A percentile compares a stretch with the other conserved stretches of the same genome.
phyloP scores from a whole-genome alignment of 2,113 vertebrate species.

The Arothron firmamentum region DNA sequence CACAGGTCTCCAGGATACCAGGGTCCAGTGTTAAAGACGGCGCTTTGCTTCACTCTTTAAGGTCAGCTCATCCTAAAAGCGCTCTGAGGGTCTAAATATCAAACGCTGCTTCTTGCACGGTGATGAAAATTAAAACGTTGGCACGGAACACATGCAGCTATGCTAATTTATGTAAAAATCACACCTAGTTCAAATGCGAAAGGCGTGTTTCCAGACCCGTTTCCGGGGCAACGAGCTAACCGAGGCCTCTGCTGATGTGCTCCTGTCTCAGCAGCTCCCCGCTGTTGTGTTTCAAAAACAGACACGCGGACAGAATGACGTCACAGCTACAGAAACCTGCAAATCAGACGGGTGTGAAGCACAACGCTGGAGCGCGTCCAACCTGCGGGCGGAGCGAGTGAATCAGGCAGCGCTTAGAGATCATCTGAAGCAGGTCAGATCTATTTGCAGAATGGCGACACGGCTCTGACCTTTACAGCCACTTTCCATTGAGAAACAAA shows the following conservation, averaged over 20 bases:
- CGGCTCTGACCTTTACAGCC: slow-evolving; percentile 2
- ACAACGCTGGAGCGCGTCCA: slow-evolving; percentile 47
- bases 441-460: slow-evolving; percentile 44
- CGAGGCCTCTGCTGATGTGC: slow-evolving; percentile 21
- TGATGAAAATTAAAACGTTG: too few species aligned
- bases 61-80: too few species aligned
- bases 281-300: slow-evolving; percentile 57
- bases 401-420: slow-evolving; percentile 59
- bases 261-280: slow-evolving; percentile 29
- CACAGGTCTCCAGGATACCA: too few species aligned
- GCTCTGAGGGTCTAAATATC: too few species aligned
- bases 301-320: slow-evolving; percentile 52
- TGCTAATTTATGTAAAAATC: neutral
- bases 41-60: too few species aligned
- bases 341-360: slow-evolving; percentile 41
- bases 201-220: slow-evolving; percentile 25
- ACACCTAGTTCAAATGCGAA: slow-evolving; percentile 6
- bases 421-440: slow-evolving; percentile 37
- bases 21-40: too few species aligned
- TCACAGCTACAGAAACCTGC: slow-evolving; percentile 41
- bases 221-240: slow-evolving; percentile 37
- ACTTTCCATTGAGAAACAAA: slow-evolving; percentile 17
- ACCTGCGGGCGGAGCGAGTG: slow-evolving; percentile 57
- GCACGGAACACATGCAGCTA: too few species aligned
- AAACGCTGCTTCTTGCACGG: too few species aligned